Conservation (phyloP, 2,797 vertebrate species). For the Liasis olivaceus region DNA sequence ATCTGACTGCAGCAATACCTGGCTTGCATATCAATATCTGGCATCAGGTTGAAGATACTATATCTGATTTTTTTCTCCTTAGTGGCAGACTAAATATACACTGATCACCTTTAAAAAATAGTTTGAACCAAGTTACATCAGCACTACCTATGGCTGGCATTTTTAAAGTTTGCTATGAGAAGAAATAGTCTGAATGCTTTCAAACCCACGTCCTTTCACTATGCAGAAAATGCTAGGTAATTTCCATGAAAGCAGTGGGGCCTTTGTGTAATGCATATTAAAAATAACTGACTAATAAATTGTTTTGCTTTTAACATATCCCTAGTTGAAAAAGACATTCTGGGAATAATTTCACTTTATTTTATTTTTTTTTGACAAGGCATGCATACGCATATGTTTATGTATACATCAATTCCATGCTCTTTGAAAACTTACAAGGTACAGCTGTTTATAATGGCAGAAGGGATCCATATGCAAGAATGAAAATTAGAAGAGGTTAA, state of each 20-base stretch:
- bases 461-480: slow-evolving; percentile 70
- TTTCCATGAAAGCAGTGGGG: not conserved
- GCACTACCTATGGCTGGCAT: not conserved
- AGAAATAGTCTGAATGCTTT: not conserved
- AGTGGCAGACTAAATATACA: not conserved
- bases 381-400: slow-evolving; percentile 14
- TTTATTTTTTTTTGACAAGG: slow-evolving; percentile 17
- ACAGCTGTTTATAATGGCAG: slow-evolving; percentile 68
- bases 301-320: slow-evolving; percentile 20
- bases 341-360: slow-evolving; percentile 52
- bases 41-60: not conserved
- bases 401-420: not conserved
- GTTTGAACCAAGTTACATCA: no score
- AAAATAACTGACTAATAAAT: not conserved
- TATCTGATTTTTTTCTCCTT: not conserved
- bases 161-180: not conserved
- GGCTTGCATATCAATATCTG: not conserved
- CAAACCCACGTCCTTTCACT: not conserved
- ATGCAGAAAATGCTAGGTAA: not conserved
- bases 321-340: not conserved
- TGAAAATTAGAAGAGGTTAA: slow-evolving; percentile 72
- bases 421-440: slow-evolving; percentile 71
- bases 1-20: not conserved
- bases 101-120: not conserved
- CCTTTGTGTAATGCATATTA: not conserved